phyloP scores from a whole-genome alignment of 2,113 vertebrate species.

The Myrmophylax atrothorax region DNA sequence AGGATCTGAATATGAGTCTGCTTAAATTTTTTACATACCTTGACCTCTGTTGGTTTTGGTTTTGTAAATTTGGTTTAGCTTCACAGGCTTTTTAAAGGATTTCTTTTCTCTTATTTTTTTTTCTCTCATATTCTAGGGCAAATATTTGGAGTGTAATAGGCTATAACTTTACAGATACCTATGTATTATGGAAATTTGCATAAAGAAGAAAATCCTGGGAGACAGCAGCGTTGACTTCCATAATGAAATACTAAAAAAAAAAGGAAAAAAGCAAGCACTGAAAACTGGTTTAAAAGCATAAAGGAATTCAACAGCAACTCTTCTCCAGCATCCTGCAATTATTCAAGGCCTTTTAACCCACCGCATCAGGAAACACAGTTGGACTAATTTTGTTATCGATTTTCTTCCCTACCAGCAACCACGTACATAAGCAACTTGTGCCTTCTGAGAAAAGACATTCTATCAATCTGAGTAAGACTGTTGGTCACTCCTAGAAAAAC shows the following conservation, averaged over 20 bases:
- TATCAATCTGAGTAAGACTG: slow-evolving; percentile 56
- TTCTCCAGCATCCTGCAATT: slow-evolving; percentile 14
- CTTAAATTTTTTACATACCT: background rate
- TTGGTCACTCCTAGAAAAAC: slow-evolving; percentile 62
- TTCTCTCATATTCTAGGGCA: slow-evolving; percentile 39
- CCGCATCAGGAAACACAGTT: slow-evolving; percentile 34
- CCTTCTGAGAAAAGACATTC: slow-evolving; percentile 47
- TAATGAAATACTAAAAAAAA: background rate
- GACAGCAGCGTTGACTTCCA: slow-evolving; percentile 45
- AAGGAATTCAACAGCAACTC: slow-evolving; percentile 48
- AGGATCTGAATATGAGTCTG: background rate
- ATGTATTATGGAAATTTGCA: slow-evolving; percentile 3
- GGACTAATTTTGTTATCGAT: slow-evolving; percentile 55
- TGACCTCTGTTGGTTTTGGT: background rate
- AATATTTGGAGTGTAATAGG: slow-evolving; percentile 66
- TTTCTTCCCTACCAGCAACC: slow-evolving; percentile 55
- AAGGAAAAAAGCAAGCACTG: slow-evolving; percentile 64
- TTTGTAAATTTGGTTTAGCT: background rate
- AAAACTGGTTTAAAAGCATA: slow-evolving; percentile 56
- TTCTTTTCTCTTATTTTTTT: slow-evolving; percentile 16
- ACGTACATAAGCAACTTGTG: slow-evolving; percentile 30
- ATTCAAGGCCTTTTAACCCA: slow-evolving; percentile 53
- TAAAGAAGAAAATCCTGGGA: slow-evolving; percentile 53
- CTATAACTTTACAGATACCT: slow-evolving; percentile 40
- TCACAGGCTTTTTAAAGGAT: background rate